These are phyloP conservation scores for Girardinus metallicus DNA, from an alignment of 2,797 vertebrate species.

Conservation along the genomic window DNA sequence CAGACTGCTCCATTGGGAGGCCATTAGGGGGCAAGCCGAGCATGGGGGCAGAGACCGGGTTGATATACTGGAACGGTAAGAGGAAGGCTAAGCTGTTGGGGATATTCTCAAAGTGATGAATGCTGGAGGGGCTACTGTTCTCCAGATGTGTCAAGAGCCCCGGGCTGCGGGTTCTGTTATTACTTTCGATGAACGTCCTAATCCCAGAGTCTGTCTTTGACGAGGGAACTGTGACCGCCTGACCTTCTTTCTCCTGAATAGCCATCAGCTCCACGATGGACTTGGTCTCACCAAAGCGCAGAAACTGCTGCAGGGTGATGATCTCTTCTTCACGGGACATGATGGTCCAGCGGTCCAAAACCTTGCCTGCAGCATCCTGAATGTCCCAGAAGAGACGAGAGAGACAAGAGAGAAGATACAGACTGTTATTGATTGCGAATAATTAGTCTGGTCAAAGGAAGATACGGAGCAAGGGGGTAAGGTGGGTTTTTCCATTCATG, in stretches of 20 bases:
- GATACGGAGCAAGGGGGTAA: conserved; percentile 62
- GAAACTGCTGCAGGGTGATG: conserved; percentile 99
- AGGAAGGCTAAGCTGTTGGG: conserved; percentile 98
- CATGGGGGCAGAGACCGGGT: conserved; percentile 96
- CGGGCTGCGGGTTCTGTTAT: conserved; percentile 97
- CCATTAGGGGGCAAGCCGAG: conserved; percentile 97
- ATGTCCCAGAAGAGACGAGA: conserved; percentile 89
- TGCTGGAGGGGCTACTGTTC: conserved; percentile 97
- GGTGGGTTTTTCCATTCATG: conserved; percentile 72
- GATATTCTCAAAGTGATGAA: conserved; percentile 99
- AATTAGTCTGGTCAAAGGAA: conserved; percentile 84
- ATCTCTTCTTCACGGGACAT: conserved; percentile 99
- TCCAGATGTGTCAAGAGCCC: conserved; percentile 96
- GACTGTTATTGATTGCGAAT: conserved; percentile 92
- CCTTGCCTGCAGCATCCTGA: conserved; percentile 99
- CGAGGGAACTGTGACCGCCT: conserved; percentile 95
- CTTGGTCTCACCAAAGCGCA: conserved; percentile 99
- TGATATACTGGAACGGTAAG: conserved; percentile 98
- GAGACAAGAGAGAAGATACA: conserved; percentile 91
- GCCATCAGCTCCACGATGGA: conserved; percentile 99
- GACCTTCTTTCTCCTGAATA: conserved; percentile 99
- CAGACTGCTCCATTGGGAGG: conserved; percentile 91
- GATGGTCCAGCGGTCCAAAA: conserved; percentile 99
- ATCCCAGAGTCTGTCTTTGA: conserved; percentile 99
- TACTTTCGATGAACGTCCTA: conserved; percentile 99